These are phyloP conservation scores for Steatocranus sp. DNA, from an alignment of 2,797 vertebrate species.

Conservation along the genomic window DNA sequence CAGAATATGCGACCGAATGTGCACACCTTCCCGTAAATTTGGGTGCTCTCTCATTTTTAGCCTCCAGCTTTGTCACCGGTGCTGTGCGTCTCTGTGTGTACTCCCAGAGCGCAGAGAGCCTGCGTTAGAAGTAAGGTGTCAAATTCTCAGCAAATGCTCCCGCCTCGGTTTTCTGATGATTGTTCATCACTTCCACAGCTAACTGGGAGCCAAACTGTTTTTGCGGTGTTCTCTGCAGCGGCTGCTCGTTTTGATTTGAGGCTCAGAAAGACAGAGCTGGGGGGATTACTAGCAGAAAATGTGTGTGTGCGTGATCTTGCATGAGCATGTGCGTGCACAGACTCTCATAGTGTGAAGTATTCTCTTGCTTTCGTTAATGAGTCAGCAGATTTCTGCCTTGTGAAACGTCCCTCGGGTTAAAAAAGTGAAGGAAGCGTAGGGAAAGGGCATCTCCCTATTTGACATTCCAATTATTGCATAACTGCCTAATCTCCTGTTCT, in stretches of 20 bases:
- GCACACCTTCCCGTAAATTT: background rate
- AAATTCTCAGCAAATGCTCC: constrained; percentile 35
- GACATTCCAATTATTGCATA: constrained; percentile 31
- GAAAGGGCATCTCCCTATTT: constrained; percentile 18
- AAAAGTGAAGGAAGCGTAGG: constrained; percentile 5
- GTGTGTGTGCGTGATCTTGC: background rate
- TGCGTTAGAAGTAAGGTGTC: constrained; percentile 10
- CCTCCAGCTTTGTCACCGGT: background rate
- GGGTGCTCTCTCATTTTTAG: background rate
- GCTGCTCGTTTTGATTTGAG: constrained; percentile 41
- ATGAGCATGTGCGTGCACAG: background rate
- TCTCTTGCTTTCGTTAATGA: constrained; percentile 15
- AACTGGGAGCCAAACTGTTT: constrained; percentile 37
- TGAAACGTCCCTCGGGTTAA: constrained; percentile 31
- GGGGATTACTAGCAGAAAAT: constrained; percentile 10
- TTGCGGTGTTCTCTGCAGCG: constrained; percentile 11
- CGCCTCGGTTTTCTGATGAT: constrained; percentile 44
- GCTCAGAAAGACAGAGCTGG: constrained; percentile 4
- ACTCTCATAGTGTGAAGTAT: constrained; percentile 6
- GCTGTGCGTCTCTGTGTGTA: background rate
- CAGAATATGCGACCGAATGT: background rate
- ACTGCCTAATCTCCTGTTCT: constrained; percentile 31
- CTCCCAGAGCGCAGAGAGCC: background rate
- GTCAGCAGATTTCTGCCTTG: constrained; percentile 21
- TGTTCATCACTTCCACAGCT: constrained; percentile 37